These are phyloP conservation scores for Stramonita haemastoma DNA, from an alignment of 2,888 invertebrate species.

Conservation along the genomic window DNA sequence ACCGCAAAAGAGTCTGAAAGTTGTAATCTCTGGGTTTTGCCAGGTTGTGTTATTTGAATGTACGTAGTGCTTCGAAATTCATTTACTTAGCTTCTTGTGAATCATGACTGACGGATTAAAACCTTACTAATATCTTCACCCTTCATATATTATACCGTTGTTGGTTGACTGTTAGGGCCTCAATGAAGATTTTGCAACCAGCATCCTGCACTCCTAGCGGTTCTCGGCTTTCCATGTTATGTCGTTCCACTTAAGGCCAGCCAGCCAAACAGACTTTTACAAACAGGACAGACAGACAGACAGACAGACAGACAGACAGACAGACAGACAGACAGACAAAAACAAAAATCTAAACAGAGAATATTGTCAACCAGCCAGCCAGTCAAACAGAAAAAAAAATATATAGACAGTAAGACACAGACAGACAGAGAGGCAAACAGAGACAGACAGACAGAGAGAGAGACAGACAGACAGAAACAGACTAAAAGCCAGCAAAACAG, in stretches of 20 bases:
- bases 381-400: background rate
- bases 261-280: background rate
- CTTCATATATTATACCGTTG: too few species aligned
- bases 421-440: background rate
- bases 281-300: background rate
- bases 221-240: too few species aligned
- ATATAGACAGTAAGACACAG: background rate
- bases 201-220: too few species aligned
- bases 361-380: background rate
- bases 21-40: too few species aligned
- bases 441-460: background rate
- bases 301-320: conserved; percentile 11
- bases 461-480: background rate
- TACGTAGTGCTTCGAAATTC: too few species aligned
- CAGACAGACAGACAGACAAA: background rate
- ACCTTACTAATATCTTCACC: too few species aligned
- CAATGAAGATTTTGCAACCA: too few species aligned
- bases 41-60: too few species aligned
- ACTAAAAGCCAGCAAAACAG: background rate
- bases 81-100: too few species aligned
- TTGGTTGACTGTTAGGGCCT: too few species aligned
- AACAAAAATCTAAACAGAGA: background rate
- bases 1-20: too few species aligned
- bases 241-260: background rate
- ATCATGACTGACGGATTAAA: too few species aligned